These are phyloP conservation scores for Scomber scombrus DNA, from an alignment of 2,113 vertebrate species.

Conservation along the genomic window DNA sequence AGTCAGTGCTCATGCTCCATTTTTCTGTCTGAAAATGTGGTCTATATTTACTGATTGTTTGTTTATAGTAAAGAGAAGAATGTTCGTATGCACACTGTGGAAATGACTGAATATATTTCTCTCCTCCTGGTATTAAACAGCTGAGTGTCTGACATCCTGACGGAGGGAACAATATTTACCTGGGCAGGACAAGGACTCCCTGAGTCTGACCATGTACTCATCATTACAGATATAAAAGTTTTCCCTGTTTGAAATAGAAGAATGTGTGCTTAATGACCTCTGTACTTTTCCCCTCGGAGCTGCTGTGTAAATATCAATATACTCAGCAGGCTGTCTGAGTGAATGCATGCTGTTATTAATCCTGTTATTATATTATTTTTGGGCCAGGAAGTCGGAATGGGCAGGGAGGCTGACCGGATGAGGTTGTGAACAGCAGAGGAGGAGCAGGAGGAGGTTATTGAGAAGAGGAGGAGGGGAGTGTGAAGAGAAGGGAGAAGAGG, in stretches of 20 bases:
- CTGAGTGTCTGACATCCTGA: conserved; percentile 34
- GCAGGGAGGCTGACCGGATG: conserved; percentile 20
- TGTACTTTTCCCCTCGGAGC: conserved; percentile 50
- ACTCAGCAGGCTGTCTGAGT: conserved; percentile 33
- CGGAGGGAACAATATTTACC: conserved; percentile 59
- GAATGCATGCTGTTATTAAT: conserved; percentile 50
- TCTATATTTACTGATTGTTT: conserved; percentile 61
- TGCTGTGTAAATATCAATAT: conserved; percentile 60
- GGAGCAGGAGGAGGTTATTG: background rate
- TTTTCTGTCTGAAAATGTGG: conserved; percentile 40
- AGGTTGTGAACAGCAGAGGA: conserved; percentile 4
- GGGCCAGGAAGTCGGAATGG: conserved; percentile 34
- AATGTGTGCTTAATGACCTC: conserved; percentile 31
- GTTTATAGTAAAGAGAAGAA: conserved; percentile 52
- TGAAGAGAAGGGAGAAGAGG: background rate
- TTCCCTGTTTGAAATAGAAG: conserved; percentile 60
- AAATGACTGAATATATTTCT: conserved; percentile 52
- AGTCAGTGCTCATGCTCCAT: conserved; percentile 2
- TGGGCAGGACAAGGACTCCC: conserved; percentile 45
- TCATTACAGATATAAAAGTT: conserved; percentile 41
- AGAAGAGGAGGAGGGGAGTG: background rate
- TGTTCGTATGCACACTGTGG: conserved; percentile 38
- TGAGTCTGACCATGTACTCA: conserved; percentile 45
- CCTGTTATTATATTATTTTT: conserved; percentile 64
- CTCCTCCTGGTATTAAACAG: conserved; percentile 15